Evolutionary conservation across 2,888 invertebrate genomes (phyloP).

Genomic region (Morinoia aosen): DNA sequence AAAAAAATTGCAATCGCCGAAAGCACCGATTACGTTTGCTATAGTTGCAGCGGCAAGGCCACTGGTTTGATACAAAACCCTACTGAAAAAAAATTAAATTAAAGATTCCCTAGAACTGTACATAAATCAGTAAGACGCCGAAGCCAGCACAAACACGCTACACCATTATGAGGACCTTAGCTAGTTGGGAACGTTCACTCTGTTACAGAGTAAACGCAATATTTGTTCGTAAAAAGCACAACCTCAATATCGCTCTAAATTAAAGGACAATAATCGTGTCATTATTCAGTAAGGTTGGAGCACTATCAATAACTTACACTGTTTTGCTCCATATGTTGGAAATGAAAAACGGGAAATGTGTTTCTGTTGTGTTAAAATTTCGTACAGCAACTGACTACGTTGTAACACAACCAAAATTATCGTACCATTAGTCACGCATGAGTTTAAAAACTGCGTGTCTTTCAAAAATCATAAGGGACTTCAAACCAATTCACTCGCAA

Average conservation of each 20-base stretch:
- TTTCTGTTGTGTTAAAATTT: neutral
- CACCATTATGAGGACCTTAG: neutral
- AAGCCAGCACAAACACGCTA: neutral
- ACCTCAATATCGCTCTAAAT: too few relatives aligned
- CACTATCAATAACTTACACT: too few relatives aligned
- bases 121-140: neutral
- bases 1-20: neutral
- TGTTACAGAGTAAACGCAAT: neutral
- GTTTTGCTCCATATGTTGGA: too few relatives aligned
- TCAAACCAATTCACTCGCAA: neutral
- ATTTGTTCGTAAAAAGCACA: neutral
- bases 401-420: neutral
- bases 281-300: too few relatives aligned
- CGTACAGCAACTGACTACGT: neutral
- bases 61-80: neutral
- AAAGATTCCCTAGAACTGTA: neutral
- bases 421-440: neutral
- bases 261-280: too few relatives aligned
- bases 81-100: neutral
- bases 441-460: too few relatives aligned
- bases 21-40: neutral
- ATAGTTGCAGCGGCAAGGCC: neutral
- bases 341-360: too few relatives aligned
- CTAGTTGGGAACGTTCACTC: neutral
- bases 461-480: too few relatives aligned